Base-by-base conservation (phyloP, 1,140 invertebrate species). In the Trachelipus rathkii region DNA sequence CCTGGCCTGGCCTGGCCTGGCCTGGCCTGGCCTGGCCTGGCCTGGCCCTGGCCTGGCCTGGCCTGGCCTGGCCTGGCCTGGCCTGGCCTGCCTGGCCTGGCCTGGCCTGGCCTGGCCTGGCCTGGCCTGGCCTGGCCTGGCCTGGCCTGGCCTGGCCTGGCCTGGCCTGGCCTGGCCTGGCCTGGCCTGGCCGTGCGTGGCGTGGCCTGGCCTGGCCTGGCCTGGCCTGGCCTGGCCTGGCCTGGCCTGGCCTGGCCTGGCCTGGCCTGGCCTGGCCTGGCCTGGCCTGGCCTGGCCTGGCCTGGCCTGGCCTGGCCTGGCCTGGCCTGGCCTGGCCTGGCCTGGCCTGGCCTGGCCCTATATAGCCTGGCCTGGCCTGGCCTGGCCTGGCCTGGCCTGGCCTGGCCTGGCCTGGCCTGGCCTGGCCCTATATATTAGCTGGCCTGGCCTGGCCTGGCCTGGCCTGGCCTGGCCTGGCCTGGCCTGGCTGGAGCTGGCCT, bases 381-480 rank as follows among this genome's bases (percentile, higher is more conserved):
- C 72, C 80, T 73, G 70, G 71, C 79, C 80, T 80, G 78, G 33
- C 78, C 78, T 53, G 81, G 71, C 44, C 66, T 76, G 79, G 76
- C 69, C 77, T 68, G 76, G 77, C 80, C 80, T 82, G 80, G 80
- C 80, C 79, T 81, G 79, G 79, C 80, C 78, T 79, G 78, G n/a
- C n/a, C n/a, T n/a, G n/a, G n/a, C n/a, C n/a, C n/a, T n/a, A n/a
- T n/a, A n/a, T n/a, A n/a, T n/a, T n/a, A 79, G 67, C 74, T 81
- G 74, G 80, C 79, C 79, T 81, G 75, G 79, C 79, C 79, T 81
- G 79, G 79, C 79, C 79, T 81, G 78, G 79, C 79, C 80, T 82
- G 76, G 50, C 46, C 73, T 79, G 71, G 10, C 71, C 71, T 74
- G 44, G 67, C 77, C 71, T 72, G 70, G 68, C 79, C 73, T 79